These are phyloP conservation scores for Melanaphis sacchari DNA, from an alignment of 1,140 invertebrate species.

Conservation along the genomic window DNA sequence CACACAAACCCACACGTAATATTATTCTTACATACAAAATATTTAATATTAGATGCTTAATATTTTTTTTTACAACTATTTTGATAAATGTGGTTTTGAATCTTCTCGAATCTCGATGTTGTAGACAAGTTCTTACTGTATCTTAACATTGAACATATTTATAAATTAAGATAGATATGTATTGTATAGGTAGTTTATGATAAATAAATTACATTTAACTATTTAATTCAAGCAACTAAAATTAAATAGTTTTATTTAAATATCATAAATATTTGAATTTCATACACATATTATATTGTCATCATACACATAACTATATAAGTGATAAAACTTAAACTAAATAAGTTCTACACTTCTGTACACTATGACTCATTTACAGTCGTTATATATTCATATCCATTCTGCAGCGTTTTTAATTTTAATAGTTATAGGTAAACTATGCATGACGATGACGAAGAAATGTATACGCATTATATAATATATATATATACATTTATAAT, in stretches of 20 bases:
- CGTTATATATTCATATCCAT: too few species aligned
- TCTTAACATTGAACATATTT: neutral
- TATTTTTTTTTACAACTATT: conserved; percentile 10
- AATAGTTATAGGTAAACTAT: neutral
- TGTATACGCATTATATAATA: neutral
- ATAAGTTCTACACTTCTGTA: neutral
- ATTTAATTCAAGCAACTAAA: neutral
- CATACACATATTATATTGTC: too few species aligned
- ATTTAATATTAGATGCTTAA: neutral
- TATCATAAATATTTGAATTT: neutral
- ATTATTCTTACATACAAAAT: neutral
- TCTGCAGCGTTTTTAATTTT: neutral
- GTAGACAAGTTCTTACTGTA: neutral
- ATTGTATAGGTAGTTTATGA: neutral
- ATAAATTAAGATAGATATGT: neutral
- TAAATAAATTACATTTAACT: neutral
- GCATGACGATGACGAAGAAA: neutral
- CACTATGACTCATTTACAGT: too few species aligned
- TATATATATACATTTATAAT: too few species aligned
- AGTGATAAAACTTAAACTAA: too few species aligned
- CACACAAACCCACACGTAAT: conserved; percentile 15
- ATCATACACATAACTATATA: too few species aligned
- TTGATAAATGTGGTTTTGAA: neutral
- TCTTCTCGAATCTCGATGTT: neutral
- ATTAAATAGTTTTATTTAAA: neutral